Conservation (phyloP, 2,888 invertebrate genomes). For the Callyntrura guangdongensis region DNA sequence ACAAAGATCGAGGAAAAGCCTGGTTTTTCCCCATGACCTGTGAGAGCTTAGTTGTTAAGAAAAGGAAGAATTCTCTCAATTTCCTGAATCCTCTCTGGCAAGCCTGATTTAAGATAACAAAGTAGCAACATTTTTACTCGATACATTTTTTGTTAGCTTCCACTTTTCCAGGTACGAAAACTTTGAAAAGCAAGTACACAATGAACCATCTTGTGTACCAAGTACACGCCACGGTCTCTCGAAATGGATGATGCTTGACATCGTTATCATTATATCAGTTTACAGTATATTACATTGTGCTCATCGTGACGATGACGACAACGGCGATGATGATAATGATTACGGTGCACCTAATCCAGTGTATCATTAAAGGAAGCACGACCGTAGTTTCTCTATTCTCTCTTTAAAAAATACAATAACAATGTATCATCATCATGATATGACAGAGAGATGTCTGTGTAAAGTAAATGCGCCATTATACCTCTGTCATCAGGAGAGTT, state of each 20-base stretch:
- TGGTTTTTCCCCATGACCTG: slow-evolving; percentile 34
- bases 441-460: no score
- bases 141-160: slow-evolving; percentile 17
- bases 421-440: no score
- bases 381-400: no score
- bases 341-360: not conserved
- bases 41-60: slow-evolving; percentile 30
- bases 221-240: not conserved
- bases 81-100: slow-evolving; percentile 54
- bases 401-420: no score
- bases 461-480: no score
- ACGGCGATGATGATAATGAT: not conserved
- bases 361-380: no score
- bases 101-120: slow-evolving; percentile 55
- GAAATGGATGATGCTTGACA: slow-evolving; percentile 17
- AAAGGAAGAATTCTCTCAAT: slow-evolving; percentile 53
- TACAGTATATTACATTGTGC: no score
- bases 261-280: slow-evolving; percentile 25
- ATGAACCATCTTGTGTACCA: not conserved
- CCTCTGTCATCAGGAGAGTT: no score
- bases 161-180: slow-evolving; percentile 18
- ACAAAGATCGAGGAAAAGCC: not conserved
- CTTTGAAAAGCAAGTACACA: not conserved
- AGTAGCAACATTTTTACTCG: slow-evolving; percentile 33
- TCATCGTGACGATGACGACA: not conserved